These are phyloP conservation scores for Taxidea taxus DNA, from an alignment of 2,113 vertebrate species.

Conservation along the genomic window DNA sequence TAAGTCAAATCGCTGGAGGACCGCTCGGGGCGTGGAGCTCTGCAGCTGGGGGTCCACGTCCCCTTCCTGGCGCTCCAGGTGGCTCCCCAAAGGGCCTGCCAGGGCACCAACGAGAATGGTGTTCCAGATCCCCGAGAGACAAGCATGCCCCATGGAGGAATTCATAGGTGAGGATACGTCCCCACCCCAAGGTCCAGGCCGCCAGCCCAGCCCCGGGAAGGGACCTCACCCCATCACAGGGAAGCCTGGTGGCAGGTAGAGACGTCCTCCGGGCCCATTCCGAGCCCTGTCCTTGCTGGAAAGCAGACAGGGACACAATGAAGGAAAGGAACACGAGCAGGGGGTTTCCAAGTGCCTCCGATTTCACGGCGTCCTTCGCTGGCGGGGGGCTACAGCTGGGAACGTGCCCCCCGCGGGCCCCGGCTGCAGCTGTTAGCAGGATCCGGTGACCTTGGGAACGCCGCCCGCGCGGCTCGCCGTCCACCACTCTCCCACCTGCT, in stretches of 20 bases:
- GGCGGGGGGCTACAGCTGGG: not conserved
- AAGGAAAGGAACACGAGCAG: accelerated
- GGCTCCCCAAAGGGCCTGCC: not conserved
- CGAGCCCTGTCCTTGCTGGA: not conserved
- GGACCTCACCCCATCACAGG: not conserved
- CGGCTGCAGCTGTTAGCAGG: not conserved
- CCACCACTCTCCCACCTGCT: not conserved
- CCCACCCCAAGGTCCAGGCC: not conserved
- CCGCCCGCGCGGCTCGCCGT: not conserved
- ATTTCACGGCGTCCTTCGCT: not conserved
- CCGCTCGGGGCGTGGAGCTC: not conserved
- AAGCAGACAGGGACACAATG: not conserved
- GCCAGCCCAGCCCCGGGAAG: not conserved
- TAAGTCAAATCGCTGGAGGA: accelerated
- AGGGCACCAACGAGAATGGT: accelerated
- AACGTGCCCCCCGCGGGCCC: not conserved
- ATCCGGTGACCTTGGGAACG: not conserved
- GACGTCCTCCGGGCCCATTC: not conserved
- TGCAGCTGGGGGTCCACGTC: not conserved
- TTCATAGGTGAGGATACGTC: not conserved
- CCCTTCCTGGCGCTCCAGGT: not conserved
- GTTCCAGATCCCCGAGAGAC: not conserved
- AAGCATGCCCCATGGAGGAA: accelerated
- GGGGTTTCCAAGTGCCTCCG: not conserved
- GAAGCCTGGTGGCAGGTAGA: accelerated